Percentiles rank a stretch among this genome's conserved stretches.
Conservation (phyloP, 2,888 invertebrate genomes). For the Dromius quadrimaculatus region DNA sequence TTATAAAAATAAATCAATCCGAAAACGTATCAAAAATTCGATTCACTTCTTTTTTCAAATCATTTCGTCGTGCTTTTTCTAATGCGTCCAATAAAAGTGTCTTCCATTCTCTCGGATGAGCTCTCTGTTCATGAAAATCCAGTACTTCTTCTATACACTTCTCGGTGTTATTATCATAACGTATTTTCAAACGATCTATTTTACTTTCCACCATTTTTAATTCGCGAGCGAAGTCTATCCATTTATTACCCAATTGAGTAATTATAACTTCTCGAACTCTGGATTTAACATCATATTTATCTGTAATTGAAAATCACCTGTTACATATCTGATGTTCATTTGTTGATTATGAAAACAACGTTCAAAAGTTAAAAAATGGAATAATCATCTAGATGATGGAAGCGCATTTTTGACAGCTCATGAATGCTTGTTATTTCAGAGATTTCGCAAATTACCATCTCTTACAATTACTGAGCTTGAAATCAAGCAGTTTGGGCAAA, state of each 20-base stretch:
- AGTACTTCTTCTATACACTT: slow-evolving; percentile 58
- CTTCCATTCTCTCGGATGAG: slow-evolving; percentile 56
- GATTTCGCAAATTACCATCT: too few relatives aligned
- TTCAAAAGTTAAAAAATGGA: not conserved
- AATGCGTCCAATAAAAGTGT: slow-evolving; percentile 58
- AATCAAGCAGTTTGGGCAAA: too few relatives aligned
- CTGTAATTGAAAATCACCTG: not conserved
- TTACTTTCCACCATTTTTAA: slow-evolving; percentile 59
- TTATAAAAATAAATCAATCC: too few relatives aligned
- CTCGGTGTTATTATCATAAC: slow-evolving; percentile 53
- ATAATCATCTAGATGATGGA: too few relatives aligned
- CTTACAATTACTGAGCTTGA: too few relatives aligned
- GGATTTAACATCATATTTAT: slow-evolving; percentile 30
- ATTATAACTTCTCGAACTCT: slow-evolving; percentile 56
- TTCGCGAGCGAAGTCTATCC: slow-evolving; percentile 61
- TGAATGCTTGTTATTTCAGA: too few relatives aligned
- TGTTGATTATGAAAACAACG: not conserved
- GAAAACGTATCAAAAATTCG: slow-evolving; percentile 34
- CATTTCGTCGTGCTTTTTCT: slow-evolving; percentile 58
- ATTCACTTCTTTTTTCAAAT: slow-evolving; percentile 56
- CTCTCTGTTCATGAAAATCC: slow-evolving; percentile 55
- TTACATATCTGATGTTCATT: not conserved
- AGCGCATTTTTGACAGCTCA: too few relatives aligned
- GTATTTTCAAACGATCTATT: slow-evolving; percentile 60
- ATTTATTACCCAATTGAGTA: slow-evolving; percentile 60